phyloP scores from a whole-genome alignment of 2,797 vertebrate genomes.

The Hyperoplus immaculatus region DNA sequence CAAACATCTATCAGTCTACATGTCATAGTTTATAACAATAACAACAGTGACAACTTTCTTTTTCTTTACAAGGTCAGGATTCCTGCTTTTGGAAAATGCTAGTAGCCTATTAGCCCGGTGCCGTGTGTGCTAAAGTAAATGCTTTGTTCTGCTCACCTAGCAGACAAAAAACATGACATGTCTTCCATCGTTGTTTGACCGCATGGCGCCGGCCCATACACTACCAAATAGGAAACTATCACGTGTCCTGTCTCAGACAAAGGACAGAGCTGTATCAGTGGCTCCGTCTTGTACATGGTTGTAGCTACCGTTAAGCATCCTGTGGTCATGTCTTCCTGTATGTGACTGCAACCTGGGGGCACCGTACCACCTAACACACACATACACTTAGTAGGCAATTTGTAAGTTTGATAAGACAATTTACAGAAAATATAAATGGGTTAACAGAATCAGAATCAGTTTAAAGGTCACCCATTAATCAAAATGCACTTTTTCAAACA shows the following conservation, averaged over 20 bases:
- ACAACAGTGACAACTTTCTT: neutral
- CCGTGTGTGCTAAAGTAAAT: neutral
- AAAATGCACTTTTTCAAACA: too few relatives aligned
- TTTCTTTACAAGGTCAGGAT: constrained; percentile 15
- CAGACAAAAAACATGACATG: too few relatives aligned
- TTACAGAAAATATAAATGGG: neutral
- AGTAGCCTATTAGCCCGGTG: constrained; percentile 5
- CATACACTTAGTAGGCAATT: neutral
- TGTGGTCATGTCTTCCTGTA: neutral
- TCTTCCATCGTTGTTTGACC: neutral
- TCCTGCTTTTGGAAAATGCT: neutral
- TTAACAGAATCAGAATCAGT: neutral
- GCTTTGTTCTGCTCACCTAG: too few relatives aligned
- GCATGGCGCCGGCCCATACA: neutral
- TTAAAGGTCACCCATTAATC: neutral
- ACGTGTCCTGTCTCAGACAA: neutral
- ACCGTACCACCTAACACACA: neutral
- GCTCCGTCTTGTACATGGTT: constrained; percentile 4
- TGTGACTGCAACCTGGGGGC: constrained; percentile 4
- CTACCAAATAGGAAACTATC: neutral
- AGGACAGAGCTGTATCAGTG: neutral
- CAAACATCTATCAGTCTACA: neutral
- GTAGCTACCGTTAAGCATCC: neutral
- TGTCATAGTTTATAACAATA: neutral
- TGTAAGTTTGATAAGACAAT: neutral